phyloP scores from a whole-genome alignment of 2,888 invertebrate genomes.

The Sipha maydis region DNA sequence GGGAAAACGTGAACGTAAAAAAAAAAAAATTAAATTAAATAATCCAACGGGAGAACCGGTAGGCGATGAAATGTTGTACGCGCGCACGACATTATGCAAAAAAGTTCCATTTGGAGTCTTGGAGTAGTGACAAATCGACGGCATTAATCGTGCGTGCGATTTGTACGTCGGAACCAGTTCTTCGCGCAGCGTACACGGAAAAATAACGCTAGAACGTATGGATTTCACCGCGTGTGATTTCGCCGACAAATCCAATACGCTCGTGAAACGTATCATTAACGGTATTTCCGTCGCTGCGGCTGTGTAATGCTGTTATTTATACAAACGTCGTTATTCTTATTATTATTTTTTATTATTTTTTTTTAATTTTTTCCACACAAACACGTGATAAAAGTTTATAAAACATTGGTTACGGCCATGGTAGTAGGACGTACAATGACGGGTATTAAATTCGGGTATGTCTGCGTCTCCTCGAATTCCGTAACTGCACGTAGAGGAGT shows the following conservation, averaged over 20 bases:
- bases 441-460: background rate
- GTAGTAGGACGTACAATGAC: background rate
- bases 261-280: background rate
- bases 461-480: background rate
- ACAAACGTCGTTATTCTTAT: background rate
- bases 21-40: background rate
- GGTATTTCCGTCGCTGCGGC: background rate
- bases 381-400: background rate
- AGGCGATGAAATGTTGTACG: background rate
- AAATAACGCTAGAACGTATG: background rate
- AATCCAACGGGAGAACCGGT: background rate
- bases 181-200: background rate
- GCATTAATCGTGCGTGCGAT: slow-evolving; percentile 14
- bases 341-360: background rate
- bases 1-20: too few relatives aligned
- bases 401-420: background rate
- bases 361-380: background rate
- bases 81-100: background rate
- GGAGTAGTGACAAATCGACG: background rate
- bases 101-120: background rate
- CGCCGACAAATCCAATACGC: background rate
- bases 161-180: background rate
- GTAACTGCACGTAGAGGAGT: background rate
- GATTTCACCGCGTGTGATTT: background rate
- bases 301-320: background rate